Base-by-base conservation (phyloP, 2,888 invertebrate genomes). In the Megalurothrips usitatus region DNA sequence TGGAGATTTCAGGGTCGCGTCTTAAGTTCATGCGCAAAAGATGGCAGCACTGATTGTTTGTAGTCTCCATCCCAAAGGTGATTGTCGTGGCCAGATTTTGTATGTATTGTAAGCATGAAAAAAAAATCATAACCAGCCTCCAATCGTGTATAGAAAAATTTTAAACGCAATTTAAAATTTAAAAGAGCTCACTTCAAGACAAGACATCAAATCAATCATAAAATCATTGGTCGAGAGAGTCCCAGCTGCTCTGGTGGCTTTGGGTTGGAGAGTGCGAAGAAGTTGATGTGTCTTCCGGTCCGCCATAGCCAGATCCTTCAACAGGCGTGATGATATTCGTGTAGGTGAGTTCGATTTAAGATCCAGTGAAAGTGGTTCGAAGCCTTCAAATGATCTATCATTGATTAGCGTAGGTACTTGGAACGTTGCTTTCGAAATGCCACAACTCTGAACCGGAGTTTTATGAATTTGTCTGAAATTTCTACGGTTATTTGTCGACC, bases 301-400 rank as follows among this genome's bases (percentile, higher is more conserved):
- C 23, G 68, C 68, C 68, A 68, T 68, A 1, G 23, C 23, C 68
- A 68, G 23, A 68, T 68, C 68, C 68, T 68, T 68, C 68, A 68
- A 68, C 68, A 68, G 23, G 68, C 68, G 68, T 68, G 68, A 68
- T 68, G 68, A 68, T n/a, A 68, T 68, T 68, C 23, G 68, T 9
- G n/a, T 68, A 68, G 68, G 68, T 68, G 68, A 68, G 68, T 68
- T 68, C 8, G 10, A 6, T 4, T 23, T n/a, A 8, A 4, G 68
- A 68, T 4, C 10, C 23, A 11, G 2, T 11, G n/a, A 23, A 68
- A 68, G 23, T 68, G 23, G 23, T 10, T 68, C 0, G 0, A 23
- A 23, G 23, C 23, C 23, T 2, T 23, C 11, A 0, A 23, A 23
- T 23, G 19, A 23, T 11, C 0, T 23, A 11, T 23, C 10, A 23